Evolutionary conservation across 2,797 vertebrate genomes (phyloP), one percentile per base, ranked within the genome.

Genomic region (Sebastes aleutianus): DNA sequence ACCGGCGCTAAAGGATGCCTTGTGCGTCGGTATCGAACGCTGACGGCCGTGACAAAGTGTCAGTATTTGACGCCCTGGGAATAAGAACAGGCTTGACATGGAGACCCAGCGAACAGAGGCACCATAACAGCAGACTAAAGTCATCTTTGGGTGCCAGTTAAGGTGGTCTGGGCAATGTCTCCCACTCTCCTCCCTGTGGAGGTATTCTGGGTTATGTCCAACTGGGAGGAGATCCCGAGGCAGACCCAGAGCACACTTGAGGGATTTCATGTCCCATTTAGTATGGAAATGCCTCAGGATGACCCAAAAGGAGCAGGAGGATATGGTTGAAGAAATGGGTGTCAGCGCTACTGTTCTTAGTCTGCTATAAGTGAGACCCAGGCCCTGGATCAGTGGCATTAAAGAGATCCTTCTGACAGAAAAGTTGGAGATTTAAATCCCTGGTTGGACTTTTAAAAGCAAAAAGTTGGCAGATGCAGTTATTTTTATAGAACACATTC

Each of bases 231-330:
- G 24, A 69, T 74, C 50, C 50, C 4, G 9, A 58, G 67, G 57
- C 62, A 64, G 63, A 64, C 43, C 69, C 12, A 20, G 54, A 74
- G 69, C 77, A 79, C 63, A 71, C 31, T 50, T 0, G 1, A 58
- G 68, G 56, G 71, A 73, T 78, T 81, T 68, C 29, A 67, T 75
- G 36, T 84, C 65, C 31, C 63, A 72, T 72, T 77, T 78, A 73
- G 50, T 4, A 59, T 54, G n/a, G 6, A 79, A 77, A 72, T 71
- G 63, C 29, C 61, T 58, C n/a, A 29, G 47, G 27, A 54, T 26
- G 27, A 9, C 71, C 54, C 54, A 43, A 72, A 63, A 34, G 39
- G 16, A 82, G 59, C 29, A 27, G 24, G 29, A 82, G 11, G 62
- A 78, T 70, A 43, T 22, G n/a, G 31, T 50, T 57, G 3, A 56